These are phyloP conservation scores for Cepaea nemoralis DNA, from an alignment of 1,140 invertebrate species.

Conservation along the genomic window DNA sequence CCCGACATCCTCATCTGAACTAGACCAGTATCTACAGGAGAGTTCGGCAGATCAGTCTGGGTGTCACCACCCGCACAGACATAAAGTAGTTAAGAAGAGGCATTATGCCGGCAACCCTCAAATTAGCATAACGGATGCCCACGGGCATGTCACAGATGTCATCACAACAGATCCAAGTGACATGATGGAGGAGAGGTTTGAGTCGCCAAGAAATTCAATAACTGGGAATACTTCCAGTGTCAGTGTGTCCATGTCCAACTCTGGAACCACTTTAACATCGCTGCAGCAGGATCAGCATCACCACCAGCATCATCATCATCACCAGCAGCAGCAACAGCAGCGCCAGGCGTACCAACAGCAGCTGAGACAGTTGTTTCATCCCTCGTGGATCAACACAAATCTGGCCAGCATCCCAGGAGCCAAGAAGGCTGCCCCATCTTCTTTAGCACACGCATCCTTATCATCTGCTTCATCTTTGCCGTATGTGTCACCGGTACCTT, in stretches of 20 bases:
- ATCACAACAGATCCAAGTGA: constrained; percentile 77
- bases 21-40: constrained; percentile 27
- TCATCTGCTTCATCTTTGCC: constrained; percentile 4
- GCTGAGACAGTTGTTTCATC: constrained; percentile 37
- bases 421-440: not conserved
- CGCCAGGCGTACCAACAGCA: constrained; percentile 13
- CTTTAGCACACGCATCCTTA: constrained; percentile 1
- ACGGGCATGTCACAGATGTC: constrained; percentile 78
- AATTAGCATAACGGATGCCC: constrained; percentile 89
- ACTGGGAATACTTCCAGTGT: not conserved
- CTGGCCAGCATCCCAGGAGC: constrained; percentile 52
- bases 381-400: constrained; percentile 51
- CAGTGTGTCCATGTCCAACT: not conserved
- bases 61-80: not conserved
- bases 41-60: not conserved
- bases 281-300: not conserved
- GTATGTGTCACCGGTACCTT: constrained; percentile 7
- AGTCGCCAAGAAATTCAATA: constrained; percentile 20
- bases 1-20: constrained; percentile 37
- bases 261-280: not conserved
- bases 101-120: constrained; percentile 77
- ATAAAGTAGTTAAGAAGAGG: constrained; percentile 1
- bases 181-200: constrained; percentile 70
- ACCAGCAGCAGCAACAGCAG: constrained; percentile 7
- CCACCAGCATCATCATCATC: constrained; percentile 13